Base-by-base conservation (phyloP, 2,797 vertebrate species). In the Rhadinocentrus ornatus region DNA sequence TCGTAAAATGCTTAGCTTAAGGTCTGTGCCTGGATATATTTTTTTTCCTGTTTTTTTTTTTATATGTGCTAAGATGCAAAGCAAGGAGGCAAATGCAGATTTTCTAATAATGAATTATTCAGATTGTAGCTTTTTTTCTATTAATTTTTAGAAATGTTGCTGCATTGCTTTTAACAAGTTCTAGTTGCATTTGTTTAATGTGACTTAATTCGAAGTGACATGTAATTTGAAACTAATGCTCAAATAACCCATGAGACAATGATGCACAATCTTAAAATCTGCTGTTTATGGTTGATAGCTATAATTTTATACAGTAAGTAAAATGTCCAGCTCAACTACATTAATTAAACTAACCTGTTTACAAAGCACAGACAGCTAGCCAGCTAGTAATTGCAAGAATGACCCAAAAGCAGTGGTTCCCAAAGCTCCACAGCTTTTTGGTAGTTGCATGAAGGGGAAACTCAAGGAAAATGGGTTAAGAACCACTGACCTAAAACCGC, bases 1-100 rank as follows among this genome's bases (percentile, higher is more conserved):
- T 93, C 96, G 92, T 90, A 95, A 96, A 87, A 94, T 98, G 94
- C 96, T 95, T 92, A 93, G 93, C 80, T 94, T 97, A 92, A 97
- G 96, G 97, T 97, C 94, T 91, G 97, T 96, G 26, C 7, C 26
- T 18, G 12, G 26, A 12, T 6, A 22, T 63, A 9, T 27, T 9
- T 18, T 9, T 41, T 59, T 76, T 8, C 7, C 6, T 18, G 50
- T 41, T 75, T 32, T 20, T 3, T 39, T 8, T 35, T 4, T 13
- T 6, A 29, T 4, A 55, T n/a, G 46, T 73, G 12, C 56, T n/a
- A 1, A 72, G 22, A 55, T 69, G 56, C 39, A 29, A 62, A 12
- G 27, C 62, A 24, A 24, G 35, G 62, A 46, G 60, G n/a, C 37
- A 11, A 61, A 53, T 18, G 46, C 32, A 20, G 1, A 68, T 24